Evolutionary conservation across 2,888 invertebrate genomes (phyloP).

Genomic region (Ecliptopera silaceata): DNA sequence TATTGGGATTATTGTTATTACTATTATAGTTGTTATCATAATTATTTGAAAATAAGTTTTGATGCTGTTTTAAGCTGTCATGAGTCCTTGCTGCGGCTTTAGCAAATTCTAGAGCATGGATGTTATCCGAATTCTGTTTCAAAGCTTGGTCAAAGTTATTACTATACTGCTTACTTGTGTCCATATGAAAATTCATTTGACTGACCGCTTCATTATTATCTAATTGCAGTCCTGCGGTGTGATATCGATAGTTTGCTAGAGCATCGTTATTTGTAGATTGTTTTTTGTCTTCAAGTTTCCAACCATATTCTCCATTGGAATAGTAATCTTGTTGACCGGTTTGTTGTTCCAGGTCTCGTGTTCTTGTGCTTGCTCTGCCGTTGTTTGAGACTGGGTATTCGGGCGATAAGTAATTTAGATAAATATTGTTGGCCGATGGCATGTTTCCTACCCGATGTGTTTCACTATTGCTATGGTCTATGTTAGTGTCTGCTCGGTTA

Average conservation of each 20-base stretch:
- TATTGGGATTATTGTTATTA: conserved; percentile 27
- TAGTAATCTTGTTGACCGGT: conserved; percentile 59
- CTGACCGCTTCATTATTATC: conserved; percentile 61
- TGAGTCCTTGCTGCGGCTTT: conserved; percentile 74
- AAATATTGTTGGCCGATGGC: conserved; percentile 69
- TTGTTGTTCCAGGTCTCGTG: conserved; percentile 63
- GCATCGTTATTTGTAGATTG: conserved; percentile 52
- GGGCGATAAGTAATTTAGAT: conserved; percentile 67
- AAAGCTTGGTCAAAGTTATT: conserved; percentile 61
- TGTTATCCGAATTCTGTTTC: conserved; percentile 61
- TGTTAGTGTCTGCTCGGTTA: conserved; percentile 45
- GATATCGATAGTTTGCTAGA: conserved; percentile 56
- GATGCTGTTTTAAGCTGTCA: conserved; percentile 67
- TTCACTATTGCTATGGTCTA: conserved; percentile 58
- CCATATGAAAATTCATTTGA: conserved; percentile 72
- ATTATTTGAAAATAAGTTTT: conserved; percentile 48
- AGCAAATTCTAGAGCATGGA: conserved; percentile 70
- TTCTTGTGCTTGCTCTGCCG: conserved; percentile 51
- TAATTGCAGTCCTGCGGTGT: conserved; percentile 47
- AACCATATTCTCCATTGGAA: conserved; percentile 77
- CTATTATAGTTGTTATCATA: conserved; percentile 42
- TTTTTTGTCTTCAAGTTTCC: conserved; percentile 73
- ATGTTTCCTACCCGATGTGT: conserved; percentile 64
- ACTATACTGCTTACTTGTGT: conserved; percentile 54
- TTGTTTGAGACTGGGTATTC: conserved; percentile 60